Percentiles rank a stretch among this genome's conserved stretches.
These are phyloP conservation scores for Hylomyscus alleni DNA, from an alignment of 2,797 vertebrate species.

Conservation along the genomic window DNA sequence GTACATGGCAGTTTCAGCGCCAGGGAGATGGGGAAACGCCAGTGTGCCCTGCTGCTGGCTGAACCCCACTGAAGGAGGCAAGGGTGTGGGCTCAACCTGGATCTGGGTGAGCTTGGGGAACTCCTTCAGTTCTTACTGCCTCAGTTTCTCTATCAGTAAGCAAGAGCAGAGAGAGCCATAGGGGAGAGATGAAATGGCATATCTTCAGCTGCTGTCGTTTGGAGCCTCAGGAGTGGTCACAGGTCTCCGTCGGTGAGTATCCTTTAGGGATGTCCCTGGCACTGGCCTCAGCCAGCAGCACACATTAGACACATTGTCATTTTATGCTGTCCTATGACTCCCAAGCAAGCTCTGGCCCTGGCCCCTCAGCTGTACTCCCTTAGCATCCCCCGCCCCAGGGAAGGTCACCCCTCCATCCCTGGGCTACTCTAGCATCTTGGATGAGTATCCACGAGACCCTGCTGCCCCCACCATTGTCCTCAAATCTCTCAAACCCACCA, in stretches of 20 bases:
- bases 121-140: fast-evolving
- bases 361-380: neutral
- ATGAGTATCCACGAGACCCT: neutral
- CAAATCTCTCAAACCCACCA: no score
- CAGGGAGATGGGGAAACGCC: fast-evolving
- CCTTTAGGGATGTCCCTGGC: neutral
- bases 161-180: neutral
- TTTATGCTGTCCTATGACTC: neutral
- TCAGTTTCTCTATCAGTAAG: neutral
- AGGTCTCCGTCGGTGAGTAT: neutral
- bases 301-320: no score
- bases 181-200: neutral
- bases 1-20: fast-evolving
- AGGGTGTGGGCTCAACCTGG: neutral
- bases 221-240: neutral
- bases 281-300: neutral
- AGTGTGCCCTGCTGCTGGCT: neutral
- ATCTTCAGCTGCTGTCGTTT: fast-evolving
- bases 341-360: neutral
- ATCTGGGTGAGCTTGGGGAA: neutral
- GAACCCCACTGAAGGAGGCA: neutral
- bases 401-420: neutral
- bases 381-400: neutral
- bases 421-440: no score
- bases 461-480: fast-evolving